Evolutionary conservation across 2,113 vertebrate genomes (phyloP).

Genomic region (Lota lota): DNA sequence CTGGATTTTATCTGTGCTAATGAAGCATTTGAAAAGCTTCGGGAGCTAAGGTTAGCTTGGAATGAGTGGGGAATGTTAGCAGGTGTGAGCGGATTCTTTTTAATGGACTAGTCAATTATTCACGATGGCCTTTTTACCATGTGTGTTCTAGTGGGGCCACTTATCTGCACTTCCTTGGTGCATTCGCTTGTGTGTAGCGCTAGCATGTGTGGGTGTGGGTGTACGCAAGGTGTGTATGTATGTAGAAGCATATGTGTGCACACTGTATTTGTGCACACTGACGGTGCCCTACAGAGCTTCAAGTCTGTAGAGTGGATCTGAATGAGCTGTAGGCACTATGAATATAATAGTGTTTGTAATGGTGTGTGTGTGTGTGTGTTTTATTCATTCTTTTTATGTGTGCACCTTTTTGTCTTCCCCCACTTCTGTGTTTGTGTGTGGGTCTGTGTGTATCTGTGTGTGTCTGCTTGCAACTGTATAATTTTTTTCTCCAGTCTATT

Average conservation of each 20-base stretch:
- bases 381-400: too few relatives aligned
- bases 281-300: too few relatives aligned
- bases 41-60: not conserved
- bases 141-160: conserved; percentile 8
- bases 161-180: not conserved
- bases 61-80: not conserved
- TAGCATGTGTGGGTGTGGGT: conserved; percentile 8
- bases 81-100: not conserved
- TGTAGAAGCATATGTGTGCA: not conserved
- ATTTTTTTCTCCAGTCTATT: too few relatives aligned
- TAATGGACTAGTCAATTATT: conserved; percentile 44
- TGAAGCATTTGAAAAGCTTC: too few relatives aligned
- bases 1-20: too few relatives aligned
- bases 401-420: too few relatives aligned
- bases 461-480: too few relatives aligned
- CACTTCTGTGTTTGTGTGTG: not conserved
- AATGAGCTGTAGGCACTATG: too few relatives aligned
- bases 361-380: too few relatives aligned
- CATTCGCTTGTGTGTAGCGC: not conserved
- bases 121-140: conserved; percentile 40
- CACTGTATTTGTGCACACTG: too few relatives aligned
- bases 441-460: conserved; percentile 1
- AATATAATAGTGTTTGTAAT: too few relatives aligned
- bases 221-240: not conserved
- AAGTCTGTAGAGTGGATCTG: too few relatives aligned